Percentiles rank a stretch among this genome's conserved stretches.
Evolutionary conservation across 2,797 vertebrate species (phyloP).

Genomic region (Schizopygopsis malacanthus): DNA sequence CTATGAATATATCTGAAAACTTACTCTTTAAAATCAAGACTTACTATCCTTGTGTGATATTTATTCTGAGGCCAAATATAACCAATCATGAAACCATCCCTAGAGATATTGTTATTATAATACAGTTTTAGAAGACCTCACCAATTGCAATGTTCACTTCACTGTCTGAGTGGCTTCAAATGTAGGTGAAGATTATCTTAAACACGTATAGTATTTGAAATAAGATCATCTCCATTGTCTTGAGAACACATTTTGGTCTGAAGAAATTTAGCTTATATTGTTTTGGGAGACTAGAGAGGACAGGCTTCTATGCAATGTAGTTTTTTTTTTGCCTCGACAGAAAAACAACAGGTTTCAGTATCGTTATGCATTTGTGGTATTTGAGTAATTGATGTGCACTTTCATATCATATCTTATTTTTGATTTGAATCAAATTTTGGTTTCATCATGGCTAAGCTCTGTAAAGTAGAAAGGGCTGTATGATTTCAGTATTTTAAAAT

Average conservation of each 20-base stretch:
- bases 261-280: slow-evolving; percentile 18
- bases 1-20: slow-evolving; percentile 47
- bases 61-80: slow-evolving; percentile 52
- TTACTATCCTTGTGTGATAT: slow-evolving; percentile 37
- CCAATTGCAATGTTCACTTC: neutral
- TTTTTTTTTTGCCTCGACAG: neutral
- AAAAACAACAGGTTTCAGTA: slow-evolving; percentile 25
- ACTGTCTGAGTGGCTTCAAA: slow-evolving; percentile 26
- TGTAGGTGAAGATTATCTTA: slow-evolving; percentile 3
- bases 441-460: slow-evolving; percentile 15
- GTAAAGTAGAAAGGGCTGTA: neutral
- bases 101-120: slow-evolving; percentile 19
- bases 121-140: slow-evolving; percentile 24
- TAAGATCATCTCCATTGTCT: neutral
- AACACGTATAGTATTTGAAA: slow-evolving; percentile 25
- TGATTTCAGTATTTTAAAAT: slow-evolving; percentile 32
- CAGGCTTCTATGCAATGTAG: slow-evolving; percentile 34
- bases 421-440: neutral
- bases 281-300: neutral
- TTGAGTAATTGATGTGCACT: slow-evolving; percentile 4
- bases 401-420: neutral
- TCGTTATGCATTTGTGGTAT: neutral
- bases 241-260: slow-evolving; percentile 24
- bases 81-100: slow-evolving; percentile 13
- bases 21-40: slow-evolving; percentile 37